Conservation (phyloP, 2,797 vertebrate genomes). For the Sciurus vulgaris region DNA sequence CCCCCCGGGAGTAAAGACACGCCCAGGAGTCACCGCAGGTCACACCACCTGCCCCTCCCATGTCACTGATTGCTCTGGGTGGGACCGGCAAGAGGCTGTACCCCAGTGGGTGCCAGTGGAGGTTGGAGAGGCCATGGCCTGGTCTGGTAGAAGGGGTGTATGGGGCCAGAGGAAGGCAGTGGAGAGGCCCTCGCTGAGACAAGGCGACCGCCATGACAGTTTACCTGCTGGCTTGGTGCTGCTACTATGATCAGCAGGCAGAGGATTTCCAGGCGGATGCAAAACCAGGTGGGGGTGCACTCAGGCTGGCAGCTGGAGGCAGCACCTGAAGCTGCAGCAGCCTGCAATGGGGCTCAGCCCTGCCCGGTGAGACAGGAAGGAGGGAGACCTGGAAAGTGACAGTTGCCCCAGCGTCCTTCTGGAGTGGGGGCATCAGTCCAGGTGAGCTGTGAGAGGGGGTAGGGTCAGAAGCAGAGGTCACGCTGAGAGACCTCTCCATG, state of each 20-base stretch:
- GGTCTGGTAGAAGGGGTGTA: rapidly evolving
- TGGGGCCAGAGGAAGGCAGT: not conserved
- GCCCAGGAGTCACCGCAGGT: not conserved
- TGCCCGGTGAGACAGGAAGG: too few species aligned
- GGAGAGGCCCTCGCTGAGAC: too few species aligned
- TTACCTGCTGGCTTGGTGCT: too few species aligned
- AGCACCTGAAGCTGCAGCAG: not conserved
- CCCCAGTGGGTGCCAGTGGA: too few species aligned
- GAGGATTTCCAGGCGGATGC: too few species aligned
- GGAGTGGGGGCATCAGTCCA: not conserved
- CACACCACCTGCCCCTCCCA: not conserved
- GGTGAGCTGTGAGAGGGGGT: not conserved
- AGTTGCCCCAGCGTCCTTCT: not conserved
- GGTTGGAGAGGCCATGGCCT: too few species aligned
- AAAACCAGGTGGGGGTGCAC: too few species aligned
- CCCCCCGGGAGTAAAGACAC: rapidly evolving
- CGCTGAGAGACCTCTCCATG: not conserved
- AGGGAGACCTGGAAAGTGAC: not conserved
- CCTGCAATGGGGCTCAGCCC: not conserved
- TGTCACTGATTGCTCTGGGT: not conserved
- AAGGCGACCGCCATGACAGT: not conserved
- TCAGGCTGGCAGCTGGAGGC: not conserved
- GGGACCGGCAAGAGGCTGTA: not conserved
- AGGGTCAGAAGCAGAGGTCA: not conserved
- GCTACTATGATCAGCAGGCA: not conserved